Conservation (phyloP, 2,888 invertebrate genomes). For the Gymnocheta viridis region DNA sequence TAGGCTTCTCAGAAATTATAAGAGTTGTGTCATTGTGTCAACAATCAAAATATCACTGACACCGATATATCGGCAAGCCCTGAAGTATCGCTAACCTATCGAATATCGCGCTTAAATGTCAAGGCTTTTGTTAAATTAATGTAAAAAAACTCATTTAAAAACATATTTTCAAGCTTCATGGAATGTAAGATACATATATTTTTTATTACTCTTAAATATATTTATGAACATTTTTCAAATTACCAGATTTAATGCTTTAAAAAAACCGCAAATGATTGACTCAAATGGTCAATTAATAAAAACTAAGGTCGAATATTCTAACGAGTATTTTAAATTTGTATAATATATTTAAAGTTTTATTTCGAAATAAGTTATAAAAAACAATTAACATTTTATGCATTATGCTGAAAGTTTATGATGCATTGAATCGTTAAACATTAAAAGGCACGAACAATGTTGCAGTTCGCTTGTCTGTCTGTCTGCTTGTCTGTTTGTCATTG, state of each 20-base stretch:
- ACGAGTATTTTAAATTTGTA: neutral
- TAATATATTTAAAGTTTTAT: neutral
- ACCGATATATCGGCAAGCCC: too few relatives aligned
- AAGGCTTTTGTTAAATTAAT: too few relatives aligned
- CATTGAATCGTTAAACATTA: constrained; percentile 38
- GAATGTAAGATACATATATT: too few relatives aligned
- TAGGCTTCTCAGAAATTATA: too few relatives aligned
- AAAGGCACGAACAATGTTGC: constrained; percentile 27
- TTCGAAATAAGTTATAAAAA: neutral
- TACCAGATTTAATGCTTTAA: neutral
- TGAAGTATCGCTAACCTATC: too few relatives aligned
- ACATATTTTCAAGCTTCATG: too few relatives aligned
- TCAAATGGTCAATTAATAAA: neutral
- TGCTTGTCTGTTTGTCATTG: neutral
- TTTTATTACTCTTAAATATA: neutral
- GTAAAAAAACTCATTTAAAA: too few relatives aligned
- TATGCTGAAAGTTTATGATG: constrained; percentile 27
- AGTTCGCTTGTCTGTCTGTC: neutral
- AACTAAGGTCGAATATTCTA: neutral
- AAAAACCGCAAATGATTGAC: neutral
- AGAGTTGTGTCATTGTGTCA: too few relatives aligned
- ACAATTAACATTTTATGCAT: neutral
- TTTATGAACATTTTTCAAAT: too few relatives aligned
- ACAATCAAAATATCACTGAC: too few relatives aligned
- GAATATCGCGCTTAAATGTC: too few relatives aligned